Conservation (phyloP, 2,113 vertebrate species). For the Sapayoa aenigma region DNA sequence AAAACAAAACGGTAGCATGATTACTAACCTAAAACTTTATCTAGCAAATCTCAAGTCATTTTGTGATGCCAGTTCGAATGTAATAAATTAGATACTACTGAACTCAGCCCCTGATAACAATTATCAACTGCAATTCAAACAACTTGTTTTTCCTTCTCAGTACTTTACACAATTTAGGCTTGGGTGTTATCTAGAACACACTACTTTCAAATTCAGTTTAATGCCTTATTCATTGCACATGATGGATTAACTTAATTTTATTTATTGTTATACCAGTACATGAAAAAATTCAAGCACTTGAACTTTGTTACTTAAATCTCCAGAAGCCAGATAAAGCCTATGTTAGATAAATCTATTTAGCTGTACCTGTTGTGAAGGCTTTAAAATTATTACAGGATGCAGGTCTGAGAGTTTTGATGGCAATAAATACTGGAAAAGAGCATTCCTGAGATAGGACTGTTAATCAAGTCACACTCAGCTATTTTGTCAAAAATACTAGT, state of each 20-base stretch:
- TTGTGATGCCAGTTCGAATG: not conserved
- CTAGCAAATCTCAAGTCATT: not conserved
- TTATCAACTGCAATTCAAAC: not conserved
- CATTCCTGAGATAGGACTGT: not conserved
- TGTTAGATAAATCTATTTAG: not conserved
- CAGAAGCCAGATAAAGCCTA: not conserved
- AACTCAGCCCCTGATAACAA: not conserved
- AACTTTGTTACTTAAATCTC: not conserved
- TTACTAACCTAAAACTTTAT: not conserved
- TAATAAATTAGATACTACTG: not conserved
- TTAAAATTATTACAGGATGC: not conserved
- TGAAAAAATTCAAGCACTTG: not conserved
- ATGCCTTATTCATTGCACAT: not conserved
- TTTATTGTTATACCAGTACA: not conserved
- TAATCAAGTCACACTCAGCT: conserved; percentile 1
- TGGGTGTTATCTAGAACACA: not conserved
- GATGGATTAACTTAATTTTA: not conserved
- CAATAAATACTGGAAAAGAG: not conserved
- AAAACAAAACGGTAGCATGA: not conserved
- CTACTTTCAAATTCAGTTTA: not conserved
- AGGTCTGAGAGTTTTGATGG: not conserved
- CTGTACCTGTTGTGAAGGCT: not conserved
- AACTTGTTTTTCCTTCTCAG: not conserved
- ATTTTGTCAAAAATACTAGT: conserved; percentile 17
- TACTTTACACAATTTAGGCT: not conserved